Evolutionary conservation across 2,797 vertebrate genomes (phyloP).

Genomic region (Bradypodion ventrale): DNA sequence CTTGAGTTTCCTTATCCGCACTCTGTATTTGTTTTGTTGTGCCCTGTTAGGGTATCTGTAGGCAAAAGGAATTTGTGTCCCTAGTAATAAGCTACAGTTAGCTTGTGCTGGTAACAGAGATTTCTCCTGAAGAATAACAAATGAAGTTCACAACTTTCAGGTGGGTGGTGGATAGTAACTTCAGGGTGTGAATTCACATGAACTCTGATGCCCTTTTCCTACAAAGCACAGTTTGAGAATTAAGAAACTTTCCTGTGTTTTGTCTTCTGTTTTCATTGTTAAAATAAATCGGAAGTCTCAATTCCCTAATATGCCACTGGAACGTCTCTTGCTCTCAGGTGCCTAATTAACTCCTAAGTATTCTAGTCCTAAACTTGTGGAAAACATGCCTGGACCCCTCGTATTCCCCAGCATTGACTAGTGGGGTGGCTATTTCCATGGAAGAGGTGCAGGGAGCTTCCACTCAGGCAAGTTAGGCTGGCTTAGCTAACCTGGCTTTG

Average conservation of each 20-base stretch:
- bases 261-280: not conserved
- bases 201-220: too few species aligned
- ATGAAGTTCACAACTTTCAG: not conserved
- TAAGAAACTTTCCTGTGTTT: not conserved
- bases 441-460: not conserved
- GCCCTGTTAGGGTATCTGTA: not conserved
- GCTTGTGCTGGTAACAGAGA: not conserved
- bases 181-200: too few species aligned
- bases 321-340: not conserved
- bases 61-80: not conserved
- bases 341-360: not conserved
- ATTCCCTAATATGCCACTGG: too few species aligned
- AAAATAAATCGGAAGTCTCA: not conserved
- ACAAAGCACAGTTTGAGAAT: not conserved
- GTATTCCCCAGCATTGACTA: not conserved
- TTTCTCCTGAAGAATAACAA: not conserved
- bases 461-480: too few species aligned
- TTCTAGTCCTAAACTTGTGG: not conserved
- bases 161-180: rapidly evolving
- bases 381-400: not conserved
- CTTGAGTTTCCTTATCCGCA: not conserved
- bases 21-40: not conserved
- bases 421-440: not conserved
- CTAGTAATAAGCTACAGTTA: not conserved
- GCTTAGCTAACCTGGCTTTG: not conserved